phyloP scores from a whole-genome alignment of 2,113 vertebrate species.

The Chaetops frenatus region DNA sequence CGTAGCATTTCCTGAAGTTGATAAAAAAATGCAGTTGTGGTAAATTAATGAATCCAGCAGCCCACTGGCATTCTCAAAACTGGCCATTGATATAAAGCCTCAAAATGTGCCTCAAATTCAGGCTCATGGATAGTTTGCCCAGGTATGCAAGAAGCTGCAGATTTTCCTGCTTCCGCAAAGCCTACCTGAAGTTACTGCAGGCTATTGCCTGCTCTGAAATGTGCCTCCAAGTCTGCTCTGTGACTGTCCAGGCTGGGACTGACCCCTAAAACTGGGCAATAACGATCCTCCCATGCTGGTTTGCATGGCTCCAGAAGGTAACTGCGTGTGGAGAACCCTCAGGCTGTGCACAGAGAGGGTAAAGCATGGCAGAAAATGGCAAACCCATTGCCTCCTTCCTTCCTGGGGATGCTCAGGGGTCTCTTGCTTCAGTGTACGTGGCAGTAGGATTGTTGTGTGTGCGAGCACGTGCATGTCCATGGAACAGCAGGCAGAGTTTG shows the following conservation, averaged over 20 bases:
- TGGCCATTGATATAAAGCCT: not conserved
- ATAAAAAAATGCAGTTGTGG: not conserved
- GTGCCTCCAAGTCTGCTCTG: not conserved
- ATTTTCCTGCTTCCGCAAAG: not conserved
- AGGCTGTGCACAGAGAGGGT: not conserved
- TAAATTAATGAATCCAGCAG: not conserved
- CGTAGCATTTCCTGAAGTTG: not conserved
- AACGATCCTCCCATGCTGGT: not conserved
- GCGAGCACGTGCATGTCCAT: slow-evolving; percentile 12
- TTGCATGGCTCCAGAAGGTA: not conserved
- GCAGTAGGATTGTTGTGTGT: not conserved
- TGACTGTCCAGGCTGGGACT: not conserved
- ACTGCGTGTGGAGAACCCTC: not conserved
- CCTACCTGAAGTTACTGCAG: not conserved
- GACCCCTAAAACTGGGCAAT: not conserved
- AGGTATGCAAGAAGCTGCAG: not conserved
- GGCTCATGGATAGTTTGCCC: not conserved
- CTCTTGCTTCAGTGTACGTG: fast-evolving
- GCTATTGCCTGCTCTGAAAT: not conserved
- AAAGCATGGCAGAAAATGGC: not conserved
- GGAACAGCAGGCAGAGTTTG: not conserved
- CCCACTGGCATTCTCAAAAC: not conserved
- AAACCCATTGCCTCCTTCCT: not conserved
- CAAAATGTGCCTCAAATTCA: not conserved
- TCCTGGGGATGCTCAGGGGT: not conserved